These are phyloP conservation scores for Diploscapter pachys DNA, from an alignment of 1,140 invertebrate genomes.

Conservation along the genomic window DNA sequence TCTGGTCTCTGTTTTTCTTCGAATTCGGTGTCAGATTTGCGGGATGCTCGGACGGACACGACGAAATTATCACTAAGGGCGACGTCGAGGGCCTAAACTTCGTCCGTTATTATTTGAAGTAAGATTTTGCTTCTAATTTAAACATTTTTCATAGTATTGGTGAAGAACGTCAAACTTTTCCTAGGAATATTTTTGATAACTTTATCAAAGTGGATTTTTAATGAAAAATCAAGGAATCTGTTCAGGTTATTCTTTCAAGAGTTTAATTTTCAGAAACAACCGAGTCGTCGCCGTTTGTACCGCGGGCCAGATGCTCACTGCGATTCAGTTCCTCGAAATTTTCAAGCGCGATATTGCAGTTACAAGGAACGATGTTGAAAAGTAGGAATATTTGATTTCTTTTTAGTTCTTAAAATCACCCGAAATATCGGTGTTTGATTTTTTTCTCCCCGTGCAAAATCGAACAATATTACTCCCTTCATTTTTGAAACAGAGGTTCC, in stretches of 20 bases:
- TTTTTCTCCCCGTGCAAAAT: not conserved
- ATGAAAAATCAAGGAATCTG: not conserved
- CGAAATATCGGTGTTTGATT: not conserved
- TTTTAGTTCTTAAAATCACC: not conserved
- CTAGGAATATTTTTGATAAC: not conserved
- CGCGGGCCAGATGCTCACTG: not conserved
- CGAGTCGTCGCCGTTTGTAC: not conserved
- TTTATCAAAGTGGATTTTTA: not conserved
- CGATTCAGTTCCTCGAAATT: not conserved
- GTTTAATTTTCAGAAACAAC: not conserved
- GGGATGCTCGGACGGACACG: not conserved
- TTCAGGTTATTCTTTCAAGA: not conserved
- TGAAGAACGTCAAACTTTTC: too few relatives aligned
- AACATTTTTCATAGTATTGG: too few relatives aligned
- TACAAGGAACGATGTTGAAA: slow-evolving; percentile 23
- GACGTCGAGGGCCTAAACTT: not conserved
- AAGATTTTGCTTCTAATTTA: not conserved
- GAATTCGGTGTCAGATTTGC: slow-evolving; percentile 3
- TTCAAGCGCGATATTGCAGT: slow-evolving; percentile 35
- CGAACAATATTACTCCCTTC: too few relatives aligned
- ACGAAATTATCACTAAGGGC: not conserved
- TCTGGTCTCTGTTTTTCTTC: slow-evolving; percentile 18
- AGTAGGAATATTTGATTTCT: not conserved
- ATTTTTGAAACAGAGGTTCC: not conserved
- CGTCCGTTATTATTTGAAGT: not conserved